Evolutionary conservation across 2,888 invertebrate species (phyloP).

Genomic region (Callyntrura guangdongensis): DNA sequence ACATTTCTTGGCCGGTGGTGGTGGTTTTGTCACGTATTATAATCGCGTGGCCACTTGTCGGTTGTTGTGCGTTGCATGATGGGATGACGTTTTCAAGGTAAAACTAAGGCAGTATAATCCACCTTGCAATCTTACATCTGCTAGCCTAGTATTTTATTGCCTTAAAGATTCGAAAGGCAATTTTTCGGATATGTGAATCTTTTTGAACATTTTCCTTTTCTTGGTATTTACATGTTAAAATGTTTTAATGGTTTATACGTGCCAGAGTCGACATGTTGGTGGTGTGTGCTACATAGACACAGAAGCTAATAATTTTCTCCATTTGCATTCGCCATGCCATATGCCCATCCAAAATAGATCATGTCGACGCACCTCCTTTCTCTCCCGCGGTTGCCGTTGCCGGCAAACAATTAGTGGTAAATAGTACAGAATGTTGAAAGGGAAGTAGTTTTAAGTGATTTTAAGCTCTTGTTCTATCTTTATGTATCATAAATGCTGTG

Average conservation of each 20-base stretch:
- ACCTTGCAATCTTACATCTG: not conserved
- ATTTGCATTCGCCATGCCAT: not conserved
- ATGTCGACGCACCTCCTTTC: conserved; percentile 14
- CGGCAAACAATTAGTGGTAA: conserved; percentile 72
- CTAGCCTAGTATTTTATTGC: not conserved
- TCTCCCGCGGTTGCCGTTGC: conserved; percentile 2
- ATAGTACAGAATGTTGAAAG: conserved; percentile 69
- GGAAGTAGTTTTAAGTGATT: conserved; percentile 63
- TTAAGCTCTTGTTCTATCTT: not conserved
- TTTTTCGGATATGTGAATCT: not conserved
- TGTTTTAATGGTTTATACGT: not conserved
- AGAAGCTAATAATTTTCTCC: no score
- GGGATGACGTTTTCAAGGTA: no score
- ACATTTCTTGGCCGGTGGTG: no score
- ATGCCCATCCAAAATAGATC: conserved; percentile 50
- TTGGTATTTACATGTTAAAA: not conserved
- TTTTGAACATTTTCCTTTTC: not conserved
- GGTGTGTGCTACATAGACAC: not conserved
- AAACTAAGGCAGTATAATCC: no score
- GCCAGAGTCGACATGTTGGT: not conserved
- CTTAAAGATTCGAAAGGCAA: not conserved
- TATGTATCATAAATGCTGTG: not conserved
- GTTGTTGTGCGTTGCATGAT: no score
- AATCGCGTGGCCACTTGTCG: no score
- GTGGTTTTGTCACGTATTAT: no score